Evolutionary conservation across 2,888 invertebrate genomes (phyloP).

Genomic region (Dryomyza anilis): DNA sequence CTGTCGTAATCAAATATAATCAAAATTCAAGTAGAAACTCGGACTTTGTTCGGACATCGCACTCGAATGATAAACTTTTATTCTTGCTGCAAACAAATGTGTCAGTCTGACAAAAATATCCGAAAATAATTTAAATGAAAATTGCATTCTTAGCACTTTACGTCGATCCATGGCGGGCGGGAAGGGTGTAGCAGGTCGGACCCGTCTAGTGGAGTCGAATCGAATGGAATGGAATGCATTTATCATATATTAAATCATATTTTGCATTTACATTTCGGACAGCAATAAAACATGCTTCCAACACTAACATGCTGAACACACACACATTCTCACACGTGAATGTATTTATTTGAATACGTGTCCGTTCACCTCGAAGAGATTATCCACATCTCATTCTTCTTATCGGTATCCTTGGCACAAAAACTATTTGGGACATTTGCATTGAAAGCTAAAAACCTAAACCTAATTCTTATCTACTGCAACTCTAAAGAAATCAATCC

Average conservation of each 20-base stretch:
- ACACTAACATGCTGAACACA: neutral
- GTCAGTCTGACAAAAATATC: neutral
- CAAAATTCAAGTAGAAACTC: neutral
- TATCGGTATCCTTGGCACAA: no score
- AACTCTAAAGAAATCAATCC: no score
- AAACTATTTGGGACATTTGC: no score
- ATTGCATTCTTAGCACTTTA: constrained; percentile 21
- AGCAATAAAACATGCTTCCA: neutral
- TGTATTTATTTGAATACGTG: no score
- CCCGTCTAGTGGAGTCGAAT: no score
- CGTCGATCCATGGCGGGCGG: no score
- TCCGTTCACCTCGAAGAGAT: neutral
- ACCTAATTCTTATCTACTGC: no score
- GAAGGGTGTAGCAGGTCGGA: no score
- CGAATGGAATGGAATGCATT: neutral
- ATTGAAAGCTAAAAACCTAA: no score
- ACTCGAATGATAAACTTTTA: neutral
- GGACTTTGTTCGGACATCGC: neutral
- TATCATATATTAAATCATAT: constrained; percentile 5
- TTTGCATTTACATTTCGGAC: neutral
- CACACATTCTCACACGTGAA: no score
- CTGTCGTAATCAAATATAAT: constrained; percentile 5
- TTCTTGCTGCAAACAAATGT: constrained; percentile 5
- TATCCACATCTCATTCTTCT: no score
- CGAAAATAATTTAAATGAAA: constrained; percentile 14